These are phyloP conservation scores for Myanophis thanlyinensis DNA, from an alignment of 2,113 vertebrate species.

Conservation along the genomic window DNA sequence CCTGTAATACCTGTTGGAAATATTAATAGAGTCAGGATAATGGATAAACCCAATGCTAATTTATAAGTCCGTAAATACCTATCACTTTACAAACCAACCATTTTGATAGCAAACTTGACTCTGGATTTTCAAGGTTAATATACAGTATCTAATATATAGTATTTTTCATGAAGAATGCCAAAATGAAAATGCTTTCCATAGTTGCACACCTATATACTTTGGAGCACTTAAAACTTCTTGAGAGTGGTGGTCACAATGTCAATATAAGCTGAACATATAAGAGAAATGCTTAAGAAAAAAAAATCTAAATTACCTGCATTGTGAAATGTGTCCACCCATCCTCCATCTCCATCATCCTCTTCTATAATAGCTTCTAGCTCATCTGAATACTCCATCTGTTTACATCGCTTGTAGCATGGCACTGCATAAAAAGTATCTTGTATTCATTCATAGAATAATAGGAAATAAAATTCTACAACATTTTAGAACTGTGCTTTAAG, in stretches of 20 bases:
- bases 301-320: slow-evolving; percentile 78
- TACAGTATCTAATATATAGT: not conserved
- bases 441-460: slow-evolving; percentile 20
- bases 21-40: not conserved
- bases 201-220: not conserved
- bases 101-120: not conserved
- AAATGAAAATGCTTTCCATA: not conserved
- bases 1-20: slow-evolving; percentile 76
- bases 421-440: slow-evolving; percentile 69
- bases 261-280: not conserved
- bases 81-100: not conserved
- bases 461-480: not conserved
- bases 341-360: slow-evolving; percentile 98
- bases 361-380: slow-evolving; percentile 98
- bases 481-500: not conserved
- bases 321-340: slow-evolving; percentile 99
- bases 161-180: not conserved
- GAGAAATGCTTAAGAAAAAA: not conserved
- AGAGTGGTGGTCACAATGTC: not conserved
- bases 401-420: slow-evolving; percentile 97
- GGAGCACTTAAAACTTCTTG: not conserved
- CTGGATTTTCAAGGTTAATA: not conserved
- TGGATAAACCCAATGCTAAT: not conserved
- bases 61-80: not conserved
- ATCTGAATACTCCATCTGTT: slow-evolving; percentile 99